Conservation (phyloP, 35 echinoderm and acorn worm genomes). For the Acanthaster planci region DNA sequence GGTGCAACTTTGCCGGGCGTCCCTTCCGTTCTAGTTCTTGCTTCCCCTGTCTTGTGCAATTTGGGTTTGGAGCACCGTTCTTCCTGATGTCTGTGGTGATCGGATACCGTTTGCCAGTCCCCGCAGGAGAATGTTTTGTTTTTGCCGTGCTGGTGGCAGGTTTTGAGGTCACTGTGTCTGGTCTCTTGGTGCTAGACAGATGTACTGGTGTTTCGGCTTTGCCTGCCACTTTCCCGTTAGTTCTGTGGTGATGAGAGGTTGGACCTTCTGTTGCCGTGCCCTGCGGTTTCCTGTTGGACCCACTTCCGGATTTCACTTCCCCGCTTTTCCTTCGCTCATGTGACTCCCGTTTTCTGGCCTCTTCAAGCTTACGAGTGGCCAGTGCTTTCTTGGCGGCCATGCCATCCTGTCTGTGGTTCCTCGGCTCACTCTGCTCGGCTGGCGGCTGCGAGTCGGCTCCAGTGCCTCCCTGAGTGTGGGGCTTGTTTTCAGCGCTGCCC, state of each 20-base stretch:
- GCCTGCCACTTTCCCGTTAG: neutral
- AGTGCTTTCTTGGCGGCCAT: neutral
- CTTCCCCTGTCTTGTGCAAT: neutral
- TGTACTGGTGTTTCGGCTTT: neutral
- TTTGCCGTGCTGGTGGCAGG: neutral
- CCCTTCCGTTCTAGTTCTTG: neutral
- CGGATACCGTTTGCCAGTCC: neutral
- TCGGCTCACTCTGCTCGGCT: neutral
- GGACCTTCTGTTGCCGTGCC: neutral
- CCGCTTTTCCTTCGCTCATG: neutral
- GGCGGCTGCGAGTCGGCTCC: neutral
- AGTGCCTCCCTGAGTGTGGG: neutral
- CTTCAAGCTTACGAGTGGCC: neutral
- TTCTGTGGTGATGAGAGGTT: conserved; percentile 6
- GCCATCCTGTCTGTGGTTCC: neutral
- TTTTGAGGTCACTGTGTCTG: neutral
- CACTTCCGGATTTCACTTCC: neutral
- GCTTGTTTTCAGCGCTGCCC: neutral
- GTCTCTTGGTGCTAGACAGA: neutral
- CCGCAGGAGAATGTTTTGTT: neutral
- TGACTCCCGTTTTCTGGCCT: neutral
- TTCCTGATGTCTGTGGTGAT: neutral
- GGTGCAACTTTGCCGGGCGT: neutral
- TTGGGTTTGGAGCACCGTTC: neutral
- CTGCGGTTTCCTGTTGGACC: neutral